Conservation (phyloP, 1,140 invertebrate species). For the Calliphora vicina region DNA sequence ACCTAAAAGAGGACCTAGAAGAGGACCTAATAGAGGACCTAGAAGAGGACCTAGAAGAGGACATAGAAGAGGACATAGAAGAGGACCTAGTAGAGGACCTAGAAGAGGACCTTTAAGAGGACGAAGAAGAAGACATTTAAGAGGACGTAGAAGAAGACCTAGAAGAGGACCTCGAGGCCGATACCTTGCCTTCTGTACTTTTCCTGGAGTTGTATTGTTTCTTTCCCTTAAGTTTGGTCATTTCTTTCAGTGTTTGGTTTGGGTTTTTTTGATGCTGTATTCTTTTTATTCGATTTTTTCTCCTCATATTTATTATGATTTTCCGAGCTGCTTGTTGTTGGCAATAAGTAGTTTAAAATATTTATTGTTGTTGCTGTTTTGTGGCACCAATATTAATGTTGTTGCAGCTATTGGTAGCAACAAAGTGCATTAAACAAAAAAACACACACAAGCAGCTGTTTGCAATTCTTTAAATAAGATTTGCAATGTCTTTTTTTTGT, state of each 20-base stretch:
- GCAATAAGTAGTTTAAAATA: background rate
- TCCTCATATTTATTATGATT: background rate
- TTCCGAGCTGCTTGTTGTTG: background rate
- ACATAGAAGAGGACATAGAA: too few species aligned
- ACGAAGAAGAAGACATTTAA: too few species aligned
- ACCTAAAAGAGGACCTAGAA: too few species aligned
- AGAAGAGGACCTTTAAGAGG: too few species aligned
- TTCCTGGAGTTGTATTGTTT: too few species aligned
- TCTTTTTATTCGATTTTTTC: background rate
- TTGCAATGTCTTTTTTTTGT: background rate
- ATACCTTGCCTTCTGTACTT: too few species aligned
- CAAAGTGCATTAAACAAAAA: background rate
- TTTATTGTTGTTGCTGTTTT: slow-evolving; percentile 6
- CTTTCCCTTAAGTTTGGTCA: too few species aligned
- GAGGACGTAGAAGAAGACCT: too few species aligned
- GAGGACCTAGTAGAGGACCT: too few species aligned
- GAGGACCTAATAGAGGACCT: too few species aligned
- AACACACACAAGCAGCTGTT: slow-evolving; percentile 18
- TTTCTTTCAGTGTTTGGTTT: background rate
- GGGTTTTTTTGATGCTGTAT: background rate
- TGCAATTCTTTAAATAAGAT: slow-evolving; percentile 23
- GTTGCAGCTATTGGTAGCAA: background rate
- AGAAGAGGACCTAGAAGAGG: too few species aligned
- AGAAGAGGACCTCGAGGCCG: too few species aligned
- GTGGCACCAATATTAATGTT: background rate